These are phyloP conservation scores for Silvanus unidentatus DNA, from an alignment of 2,888 invertebrate species.

Conservation along the genomic window DNA sequence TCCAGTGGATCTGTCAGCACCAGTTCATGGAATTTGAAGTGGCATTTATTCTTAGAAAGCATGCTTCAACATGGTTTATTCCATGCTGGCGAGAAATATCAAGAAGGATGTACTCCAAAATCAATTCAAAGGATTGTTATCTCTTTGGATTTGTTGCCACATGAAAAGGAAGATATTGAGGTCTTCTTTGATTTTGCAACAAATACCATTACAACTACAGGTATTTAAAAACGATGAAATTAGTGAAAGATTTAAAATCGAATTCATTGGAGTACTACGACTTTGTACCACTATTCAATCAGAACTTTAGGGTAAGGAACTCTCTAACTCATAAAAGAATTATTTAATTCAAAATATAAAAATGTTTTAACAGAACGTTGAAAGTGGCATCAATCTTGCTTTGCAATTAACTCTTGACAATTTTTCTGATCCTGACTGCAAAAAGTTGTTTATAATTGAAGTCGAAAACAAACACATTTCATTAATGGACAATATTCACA, in stretches of 20 bases:
- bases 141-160: conserved; percentile 30
- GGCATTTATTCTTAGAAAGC: conserved; percentile 84
- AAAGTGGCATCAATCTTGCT: conserved; percentile 36
- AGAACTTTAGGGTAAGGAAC: conserved; percentile 25
- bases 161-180: conserved; percentile 30
- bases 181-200: conserved; percentile 38
- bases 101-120: conserved; percentile 66
- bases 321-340: too few species aligned
- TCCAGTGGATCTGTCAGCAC: conserved; percentile 38
- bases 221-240: conserved; percentile 32
- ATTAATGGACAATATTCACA: conserved; percentile 31
- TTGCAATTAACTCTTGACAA: conserved; percentile 36
- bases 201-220: conserved; percentile 32
- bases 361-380: conserved; percentile 37
- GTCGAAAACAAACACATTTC: conserved; percentile 29
- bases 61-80: conserved; percentile 76
- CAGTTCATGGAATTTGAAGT: conserved; percentile 52
- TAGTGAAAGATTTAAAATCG: conserved; percentile 27
- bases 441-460: conserved; percentile 37
- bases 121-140: conserved; percentile 52
- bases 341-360: too few species aligned
- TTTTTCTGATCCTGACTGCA: conserved; percentile 29
- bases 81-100: conserved; percentile 55
- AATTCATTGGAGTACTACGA: conserved; percentile 36
- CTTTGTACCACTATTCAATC: conserved; percentile 30